Base-by-base conservation (phyloP, 1,140 invertebrate species). In the Pristionchus pacificus region DNA sequence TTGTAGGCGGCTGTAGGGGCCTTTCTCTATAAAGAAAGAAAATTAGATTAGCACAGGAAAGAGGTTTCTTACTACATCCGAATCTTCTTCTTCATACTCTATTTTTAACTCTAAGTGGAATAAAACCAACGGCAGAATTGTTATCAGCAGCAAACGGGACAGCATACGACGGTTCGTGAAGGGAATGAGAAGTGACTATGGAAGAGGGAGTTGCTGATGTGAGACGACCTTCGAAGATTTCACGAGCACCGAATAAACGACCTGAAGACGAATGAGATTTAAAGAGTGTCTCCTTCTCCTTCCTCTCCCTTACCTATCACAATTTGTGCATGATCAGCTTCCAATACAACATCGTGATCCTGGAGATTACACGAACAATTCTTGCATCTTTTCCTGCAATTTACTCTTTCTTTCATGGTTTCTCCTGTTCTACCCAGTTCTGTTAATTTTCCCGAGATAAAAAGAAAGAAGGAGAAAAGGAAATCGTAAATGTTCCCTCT, bases 291-390 rank as follows among this genome's bases (percentile, higher is more conserved):
- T n/a, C n/a, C n/a, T n/a, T n/a, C n/a, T n/a, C n/a, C n/a, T n/a
- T n/a, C n/a, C n/a, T n/a, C n/a, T n/a, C n/a, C 0, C 24, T 33
- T 30, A 33, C 67, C 74, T 29, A 75, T 75, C 28, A 75, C 59
- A 62, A 68, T 71, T 30, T 71, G 65, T 31, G 31, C 74, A 60
- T 71, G 66, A 65, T 75, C 68, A 31, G 25, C 60, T 28, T 75
- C 58, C 24, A 74, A 55, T 13, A 55, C 38, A n/a, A 75, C 68
- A 49, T 75, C 74, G 31, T 75, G 74, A 61, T 75, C 74, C 49
- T 75, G 65, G 65, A 73, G 64, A 15, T 66, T 65, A 64, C 71
- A 73, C 25, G 65, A 65, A 68, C 71, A 73, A 24, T 58, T 65
- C 49, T 73, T 73, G 25, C 71, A 73, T 24, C 67, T 68, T 60